Evolutionary conservation across 2,888 invertebrate species (phyloP), one percentile per base, ranked within the genome.

Genomic region (Drosophila fungiperda): DNA sequence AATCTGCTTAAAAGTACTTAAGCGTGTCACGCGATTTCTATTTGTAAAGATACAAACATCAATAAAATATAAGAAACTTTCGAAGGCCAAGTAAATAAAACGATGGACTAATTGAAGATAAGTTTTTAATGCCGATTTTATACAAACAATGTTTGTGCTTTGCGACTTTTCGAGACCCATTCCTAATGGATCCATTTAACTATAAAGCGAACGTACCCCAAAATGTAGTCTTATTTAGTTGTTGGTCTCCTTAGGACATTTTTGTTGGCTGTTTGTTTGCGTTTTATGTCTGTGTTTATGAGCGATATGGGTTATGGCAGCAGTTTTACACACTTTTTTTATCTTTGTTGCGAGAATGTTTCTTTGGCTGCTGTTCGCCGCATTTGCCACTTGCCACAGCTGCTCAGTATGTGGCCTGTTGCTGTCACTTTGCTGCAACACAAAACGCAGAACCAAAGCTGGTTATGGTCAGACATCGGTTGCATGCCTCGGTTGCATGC

Each of bases 221-320:
- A 36, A 40, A 50, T n/a, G 40, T 11, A 5, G 3, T 32, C 20
- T 40, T 79, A 52, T 72, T 66, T 68, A 62, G 70, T 63, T 70
- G 63, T 60, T 71, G 66, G 55, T 63, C 60, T 72, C 66, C 82
- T 87, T 87, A 83, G 85, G 87, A 73, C 85, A 85, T 83, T 78
- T 83, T 85, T 87, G 81, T 79, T 78, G 80, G 73, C 72, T 80
- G 83, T 75, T 79, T 74, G 82, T 52, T 73, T 83, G 71, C 72
- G 79, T 87, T 86, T 86, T 87, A 86, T 86, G 82, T 68, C 80
- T 42, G 68, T 76, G 85, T 83, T 86, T 86, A 86, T 87, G 85
- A 78, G 82, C 87, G 76, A 87, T 86, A 82, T 87, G 59, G 86
- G 82, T 82, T 78, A 80, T 80, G 72, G 66, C 71, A 66, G 68